Base-by-base conservation (phyloP, 23 tunicate species). In the Halocynthia roretzi region DNA sequence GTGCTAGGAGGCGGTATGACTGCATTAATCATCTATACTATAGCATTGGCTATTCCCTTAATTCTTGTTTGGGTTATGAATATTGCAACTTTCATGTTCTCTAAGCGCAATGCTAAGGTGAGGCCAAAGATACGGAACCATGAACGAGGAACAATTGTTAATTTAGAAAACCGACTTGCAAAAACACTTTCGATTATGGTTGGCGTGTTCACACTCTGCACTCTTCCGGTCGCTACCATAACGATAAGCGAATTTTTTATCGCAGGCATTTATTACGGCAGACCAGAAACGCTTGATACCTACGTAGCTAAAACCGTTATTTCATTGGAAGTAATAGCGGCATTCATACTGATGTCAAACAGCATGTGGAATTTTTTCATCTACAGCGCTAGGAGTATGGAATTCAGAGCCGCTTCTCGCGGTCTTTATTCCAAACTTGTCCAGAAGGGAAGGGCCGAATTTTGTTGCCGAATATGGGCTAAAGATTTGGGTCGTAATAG, bases 301-400 rank as follows among this genome's bases (percentile, higher is more conserved):
- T 62, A 61, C 10, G 83, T 80, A 0, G 83, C 83, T 22, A 53
- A 18, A 5, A 22, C 51, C 15, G 80, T 84, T 52, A 18, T 77
- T 15, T 73, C 86, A 22, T 52, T 83, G 7, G 82, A 83, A 23
- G 77, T 67, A 6, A 84, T 83, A 7, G 64, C 81, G 5, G 78
- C 70, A 7, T 49, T 83, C 6, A 80, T 88, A 54, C 63, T 88
- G 11, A 56, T 88, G 77, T 68, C 78, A 5, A 88, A 88, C 81
- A 88, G 95, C 51, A 81, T 88, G 15, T 88, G 95, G 83, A 88
- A 88, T 71, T 88, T 87, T 56, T 77, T 88, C 77, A 88, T 88
- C 8, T 88, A 88, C 87, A 88, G 80, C 63, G 48, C 67, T 15
- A 83, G 95, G 49, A 88, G 78, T 53, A 54, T 51, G 68, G 86